Conservation (phyloP, 1,140 invertebrate genomes). For the roundworm (Caenorhabditis elegans) region DNA sequence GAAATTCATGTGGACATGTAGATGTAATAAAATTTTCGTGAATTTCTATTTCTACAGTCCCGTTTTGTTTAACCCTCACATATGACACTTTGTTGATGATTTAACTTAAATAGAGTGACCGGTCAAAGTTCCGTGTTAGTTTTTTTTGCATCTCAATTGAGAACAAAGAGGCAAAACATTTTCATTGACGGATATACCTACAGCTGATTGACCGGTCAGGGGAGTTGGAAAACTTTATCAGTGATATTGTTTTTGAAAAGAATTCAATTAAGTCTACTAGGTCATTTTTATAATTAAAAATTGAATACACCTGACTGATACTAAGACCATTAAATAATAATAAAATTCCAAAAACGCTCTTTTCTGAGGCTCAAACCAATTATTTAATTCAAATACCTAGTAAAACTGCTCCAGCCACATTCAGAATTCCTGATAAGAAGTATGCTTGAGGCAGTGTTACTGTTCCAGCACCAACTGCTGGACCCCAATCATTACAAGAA, state of each 20-base stretch:
- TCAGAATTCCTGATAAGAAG: conserved; percentile 43
- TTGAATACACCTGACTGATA: too few species aligned
- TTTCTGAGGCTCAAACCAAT: neutral
- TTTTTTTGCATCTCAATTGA: neutral
- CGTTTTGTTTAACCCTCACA: neutral
- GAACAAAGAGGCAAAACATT: neutral
- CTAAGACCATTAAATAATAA: too few species aligned
- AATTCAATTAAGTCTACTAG: too few species aligned
- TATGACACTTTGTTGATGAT: conserved; percentile 10
- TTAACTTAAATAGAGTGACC: neutral
- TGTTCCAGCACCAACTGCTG: conserved; percentile 42
- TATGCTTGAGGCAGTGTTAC: conserved; percentile 46
- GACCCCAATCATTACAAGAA: conserved; percentile 45
- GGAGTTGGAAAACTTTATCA: too few species aligned
- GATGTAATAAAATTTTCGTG: conserved; percentile 3
- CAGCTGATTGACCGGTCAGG: conserved; percentile 22
- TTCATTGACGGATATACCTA: neutral
- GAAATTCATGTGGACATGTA: too few species aligned
- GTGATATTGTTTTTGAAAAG: too few species aligned
- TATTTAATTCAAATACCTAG: neutral
- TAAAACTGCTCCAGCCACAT: conserved; percentile 38
- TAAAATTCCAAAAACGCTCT: too few species aligned
- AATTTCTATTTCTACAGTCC: too few species aligned
- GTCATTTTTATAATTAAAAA: too few species aligned
- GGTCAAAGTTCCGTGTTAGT: neutral